Base-by-base conservation (phyloP, 2,888 invertebrate species). In the Chalcis sispes region DNA sequence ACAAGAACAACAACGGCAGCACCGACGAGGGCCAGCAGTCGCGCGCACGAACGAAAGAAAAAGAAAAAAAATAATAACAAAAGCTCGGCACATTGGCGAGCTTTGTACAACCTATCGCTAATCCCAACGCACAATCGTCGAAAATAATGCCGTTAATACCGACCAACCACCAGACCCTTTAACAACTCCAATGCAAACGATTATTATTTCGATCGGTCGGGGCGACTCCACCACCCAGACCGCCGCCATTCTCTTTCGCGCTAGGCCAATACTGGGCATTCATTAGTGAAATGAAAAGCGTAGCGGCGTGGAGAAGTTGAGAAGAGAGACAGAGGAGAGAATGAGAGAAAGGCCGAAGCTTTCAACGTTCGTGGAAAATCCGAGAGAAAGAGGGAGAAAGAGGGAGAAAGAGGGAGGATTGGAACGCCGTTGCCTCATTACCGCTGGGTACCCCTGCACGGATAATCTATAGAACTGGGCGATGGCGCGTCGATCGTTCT, bases 181-280 rank as follows among this genome's bases (percentile, higher is more conserved):
- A 20, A 23, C 20, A 13, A 1, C 2, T n/a, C 32, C 3, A 46
- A 66, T 66, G 54, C 66, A 42, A 62, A 61, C 29, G 62, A 62
- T 62, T 71, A 62, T 62, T 54, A 70, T 70, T 71, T 62, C 29
- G 36, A 54, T 27, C 62, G 50, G 42, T 29, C n/a, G n/a, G n/a
- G n/a, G n/a, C n/a, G n/a, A n/a, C n/a, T n/a, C n/a, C n/a, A n/a
- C n/a, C n/a, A n/a, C n/a, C n/a, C n/a, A n/a, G n/a, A n/a, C n/a
- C n/a, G n/a, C n/a, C n/a, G 20, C 20, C 32, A 8, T 36, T 36
- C 36, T 36, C 36, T 36, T 18, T 15, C 42, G 46, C 61, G 15
- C 4, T 36, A 36, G 36, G 10, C 36, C 50, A n/a, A 36, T 36
- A 25, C 15, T 8, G 18, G 40, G 61, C 54, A 46, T 54, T 71